Evolutionary conservation across 2,797 vertebrate genomes (phyloP).

Genomic region (Danio jaintianensis): DNA sequence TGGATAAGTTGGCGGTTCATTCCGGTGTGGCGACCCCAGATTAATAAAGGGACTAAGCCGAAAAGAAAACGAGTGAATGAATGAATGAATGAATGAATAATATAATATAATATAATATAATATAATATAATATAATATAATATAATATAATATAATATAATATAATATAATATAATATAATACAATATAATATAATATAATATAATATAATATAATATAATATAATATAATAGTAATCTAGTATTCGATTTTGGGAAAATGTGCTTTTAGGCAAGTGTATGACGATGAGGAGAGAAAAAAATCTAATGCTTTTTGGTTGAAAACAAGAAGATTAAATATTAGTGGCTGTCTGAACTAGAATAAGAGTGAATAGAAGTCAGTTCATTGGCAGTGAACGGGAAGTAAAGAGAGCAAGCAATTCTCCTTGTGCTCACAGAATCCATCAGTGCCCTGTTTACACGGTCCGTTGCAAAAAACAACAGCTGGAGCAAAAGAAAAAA

Average conservation of each 20-base stretch:
- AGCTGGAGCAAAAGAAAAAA: constrained; percentile 76
- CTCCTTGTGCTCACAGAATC: constrained; percentile 51
- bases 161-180: too few relatives aligned
- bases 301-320: neutral
- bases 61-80: too few relatives aligned
- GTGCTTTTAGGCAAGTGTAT: neutral
- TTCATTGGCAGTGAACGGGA: neutral
- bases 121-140: too few relatives aligned
- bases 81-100: too few relatives aligned
- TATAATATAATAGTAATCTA: neutral
- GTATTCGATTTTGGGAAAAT: neutral
- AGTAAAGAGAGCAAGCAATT: neutral
- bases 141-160: too few relatives aligned
- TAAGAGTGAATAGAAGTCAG: neutral
- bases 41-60: too few relatives aligned
- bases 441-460: constrained; percentile 73
- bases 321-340: neutral
- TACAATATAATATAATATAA: too few relatives aligned
- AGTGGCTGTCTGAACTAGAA: neutral
- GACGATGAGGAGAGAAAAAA: neutral
- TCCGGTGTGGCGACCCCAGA: too few relatives aligned
- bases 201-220: too few relatives aligned
- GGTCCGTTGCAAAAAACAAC: constrained; percentile 73
- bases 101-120: too few relatives aligned
- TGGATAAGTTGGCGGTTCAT: too few relatives aligned